Evolutionary conservation across 1,140 invertebrate genomes (phyloP), one percentile per base, ranked within the genome.

Genomic region (Radopholus similis): DNA sequence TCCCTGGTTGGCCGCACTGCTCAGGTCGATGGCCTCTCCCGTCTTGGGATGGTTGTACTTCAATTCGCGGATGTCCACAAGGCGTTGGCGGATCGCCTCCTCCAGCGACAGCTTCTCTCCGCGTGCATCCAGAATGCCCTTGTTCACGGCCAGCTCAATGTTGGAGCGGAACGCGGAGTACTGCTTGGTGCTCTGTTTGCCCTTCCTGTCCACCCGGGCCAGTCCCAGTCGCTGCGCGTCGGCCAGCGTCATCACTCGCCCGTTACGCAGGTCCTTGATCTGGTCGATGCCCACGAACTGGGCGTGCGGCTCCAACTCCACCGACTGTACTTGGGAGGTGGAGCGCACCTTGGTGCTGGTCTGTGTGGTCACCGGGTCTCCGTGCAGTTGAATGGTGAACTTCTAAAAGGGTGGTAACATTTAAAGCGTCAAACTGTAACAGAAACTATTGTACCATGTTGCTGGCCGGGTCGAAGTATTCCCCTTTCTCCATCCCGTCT

Each of bases 381-480:
- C 71, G 18, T 75, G 75, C 28, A 75, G 68, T 77, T 76, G 73
- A 21, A 95, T 82, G 23, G 90, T 91, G 69, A 90, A 86, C 49
- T 85, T 85, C n/a, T n/a, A n/a, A n/a, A n/a, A n/a, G n/a, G n/a
- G n/a, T n/a, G n/a, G n/a, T n/a, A n/a, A n/a, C n/a, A n/a, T n/a
- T n/a, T n/a, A n/a, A n/a, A n/a, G n/a, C n/a, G n/a, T n/a, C n/a
- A n/a, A n/a, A n/a, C n/a, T n/a, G n/a, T n/a, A n/a, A n/a, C n/a
- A n/a, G n/a, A n/a, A n/a, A n/a, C n/a, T n/a, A n/a, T n/a, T n/a
- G n/a, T n/a, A n/a, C n/a, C 51, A 88, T 87, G 28, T 88, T 87
- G 72, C 91, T 89, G 47, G 89, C 88, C 32, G 88, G 88, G 62
- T 95, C 90, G 9, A 90, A 85, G 77, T 95, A 88, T 51, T 88